These are phyloP conservation scores for Halocynthia aurantium DNA, from an alignment of 23 tunicate species.

Conservation along the genomic window DNA sequence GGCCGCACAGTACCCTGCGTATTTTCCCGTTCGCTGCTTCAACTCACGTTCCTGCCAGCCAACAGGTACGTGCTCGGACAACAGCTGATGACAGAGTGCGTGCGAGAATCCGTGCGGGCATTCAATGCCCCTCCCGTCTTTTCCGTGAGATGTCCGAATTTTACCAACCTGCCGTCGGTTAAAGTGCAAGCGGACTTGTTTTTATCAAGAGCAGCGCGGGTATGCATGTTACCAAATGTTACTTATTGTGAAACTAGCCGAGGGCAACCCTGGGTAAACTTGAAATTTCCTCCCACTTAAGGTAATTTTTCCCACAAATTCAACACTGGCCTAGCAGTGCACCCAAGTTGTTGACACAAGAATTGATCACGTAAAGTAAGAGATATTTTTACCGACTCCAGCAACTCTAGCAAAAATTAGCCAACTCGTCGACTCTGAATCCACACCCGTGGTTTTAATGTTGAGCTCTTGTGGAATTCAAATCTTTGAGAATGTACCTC, in stretches of 20 bases:
- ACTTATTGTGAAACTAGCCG: too few relatives aligned
- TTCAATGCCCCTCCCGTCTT: conserved; percentile 60
- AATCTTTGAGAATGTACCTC: neutral
- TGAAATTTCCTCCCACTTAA: too few relatives aligned
- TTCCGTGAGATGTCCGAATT: conserved; percentile 35
- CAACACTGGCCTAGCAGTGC: too few relatives aligned
- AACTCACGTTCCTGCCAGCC: conserved; percentile 63
- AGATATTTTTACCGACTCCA: too few relatives aligned
- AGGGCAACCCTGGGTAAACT: too few relatives aligned
- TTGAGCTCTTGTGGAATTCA: too few relatives aligned
- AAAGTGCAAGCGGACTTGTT: conserved; percentile 49
- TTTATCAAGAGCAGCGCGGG: conserved; percentile 63
- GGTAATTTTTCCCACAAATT: too few relatives aligned
- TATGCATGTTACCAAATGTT: neutral
- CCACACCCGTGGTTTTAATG: too few relatives aligned
- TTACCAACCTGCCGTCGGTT: conserved; percentile 37
- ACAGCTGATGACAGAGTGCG: conserved; percentile 37
- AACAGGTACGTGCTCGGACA: conserved; percentile 48
- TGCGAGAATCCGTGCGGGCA: conserved; percentile 71
- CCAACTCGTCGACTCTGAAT: too few relatives aligned
- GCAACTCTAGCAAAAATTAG: too few relatives aligned
- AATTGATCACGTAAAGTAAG: too few relatives aligned
- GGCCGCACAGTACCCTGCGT: conserved; percentile 58
- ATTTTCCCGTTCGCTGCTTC: conserved; percentile 66
- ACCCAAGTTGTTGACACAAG: too few relatives aligned